Conservation (phyloP, 2,888 invertebrate genomes). For the Odontothrips loti region DNA sequence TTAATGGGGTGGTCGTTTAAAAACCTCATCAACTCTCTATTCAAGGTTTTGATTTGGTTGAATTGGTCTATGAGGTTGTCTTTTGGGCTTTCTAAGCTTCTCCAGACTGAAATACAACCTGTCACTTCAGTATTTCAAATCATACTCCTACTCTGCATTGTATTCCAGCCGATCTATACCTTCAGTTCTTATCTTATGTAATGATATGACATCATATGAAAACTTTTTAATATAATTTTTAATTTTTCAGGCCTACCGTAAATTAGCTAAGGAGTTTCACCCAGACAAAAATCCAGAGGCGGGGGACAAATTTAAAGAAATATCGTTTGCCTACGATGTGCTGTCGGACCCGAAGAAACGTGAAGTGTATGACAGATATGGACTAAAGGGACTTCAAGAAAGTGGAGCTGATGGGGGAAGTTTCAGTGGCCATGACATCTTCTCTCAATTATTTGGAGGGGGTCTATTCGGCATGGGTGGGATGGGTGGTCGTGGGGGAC, state of each 20-base stretch:
- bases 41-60: neutral
- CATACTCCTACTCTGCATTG: too few species aligned
- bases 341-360: conserved; percentile 84
- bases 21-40: too few species aligned
- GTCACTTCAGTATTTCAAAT: neutral
- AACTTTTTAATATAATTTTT: neutral
- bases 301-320: conserved; percentile 93
- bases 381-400: conserved; percentile 83
- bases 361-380: conserved; percentile 78
- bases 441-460: conserved; percentile 65
- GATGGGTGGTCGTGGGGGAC: conserved; percentile 43
- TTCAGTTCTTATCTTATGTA: too few species aligned
- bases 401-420: conserved; percentile 54
- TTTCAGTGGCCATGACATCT: conserved; percentile 59
- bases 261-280: conserved; percentile 89
- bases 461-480: conserved; percentile 54
- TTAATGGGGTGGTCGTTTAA: too few species aligned
- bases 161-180: too few species aligned
- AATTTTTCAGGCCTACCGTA: conserved; percentile 70
- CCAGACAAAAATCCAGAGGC: conserved; percentile 86
- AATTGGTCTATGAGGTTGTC: neutral
- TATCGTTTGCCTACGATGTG: conserved; percentile 91
- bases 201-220: neutral
- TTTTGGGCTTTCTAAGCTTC: neutral
- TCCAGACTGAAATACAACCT: neutral